phyloP scores from a whole-genome alignment of 1,140 invertebrate species.

The Habropoda laboriosa region DNA sequence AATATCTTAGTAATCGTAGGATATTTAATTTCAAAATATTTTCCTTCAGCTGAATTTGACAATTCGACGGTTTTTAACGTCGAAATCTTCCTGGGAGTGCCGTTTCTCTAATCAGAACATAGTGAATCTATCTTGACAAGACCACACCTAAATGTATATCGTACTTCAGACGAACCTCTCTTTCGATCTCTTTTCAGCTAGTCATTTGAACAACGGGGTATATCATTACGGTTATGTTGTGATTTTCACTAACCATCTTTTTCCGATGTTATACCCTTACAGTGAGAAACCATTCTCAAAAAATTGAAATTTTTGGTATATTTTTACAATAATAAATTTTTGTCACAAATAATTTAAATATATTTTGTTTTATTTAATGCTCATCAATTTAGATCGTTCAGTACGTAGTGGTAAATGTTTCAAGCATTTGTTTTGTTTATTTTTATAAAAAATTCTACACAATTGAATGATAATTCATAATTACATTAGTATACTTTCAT shows the following conservation, averaged over 20 bases:
- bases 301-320: background rate
- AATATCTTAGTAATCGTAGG: background rate
- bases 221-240: background rate
- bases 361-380: background rate
- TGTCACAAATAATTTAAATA: background rate
- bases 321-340: background rate
- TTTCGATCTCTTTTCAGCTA: slow-evolving; percentile 12
- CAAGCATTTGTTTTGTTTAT: background rate
- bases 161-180: slow-evolving; percentile 14
- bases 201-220: background rate
- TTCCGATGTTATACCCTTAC: no score
- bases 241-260: background rate
- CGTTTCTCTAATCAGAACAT: slow-evolving; percentile 46
- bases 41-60: background rate
- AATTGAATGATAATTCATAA: background rate
- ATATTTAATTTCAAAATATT: background rate
- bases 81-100: slow-evolving; percentile 31
- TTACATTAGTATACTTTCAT: background rate
- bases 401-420: background rate
- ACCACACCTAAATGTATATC: slow-evolving; percentile 50
- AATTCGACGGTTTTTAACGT: slow-evolving; percentile 23
- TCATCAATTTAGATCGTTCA: background rate
- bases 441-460: background rate
- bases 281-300: background rate
- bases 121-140: slow-evolving; percentile 41